Percentiles rank a stretch among this genome's conserved stretches.
phyloP scores from a whole-genome alignment of 2,113 vertebrate genomes.

The Phaetusa simplex region DNA sequence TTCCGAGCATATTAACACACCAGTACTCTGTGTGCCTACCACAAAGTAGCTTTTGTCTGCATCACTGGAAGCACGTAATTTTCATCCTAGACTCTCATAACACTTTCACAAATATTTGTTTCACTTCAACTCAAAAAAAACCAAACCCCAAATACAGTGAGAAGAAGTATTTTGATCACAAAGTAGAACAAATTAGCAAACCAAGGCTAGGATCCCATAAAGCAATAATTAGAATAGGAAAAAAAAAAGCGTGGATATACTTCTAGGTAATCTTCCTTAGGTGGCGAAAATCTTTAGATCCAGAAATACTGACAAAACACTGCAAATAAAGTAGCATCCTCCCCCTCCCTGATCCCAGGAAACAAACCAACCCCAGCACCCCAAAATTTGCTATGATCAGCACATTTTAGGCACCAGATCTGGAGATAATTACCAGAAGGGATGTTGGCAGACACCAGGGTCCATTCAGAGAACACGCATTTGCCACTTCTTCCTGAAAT shows the following conservation, averaged over 20 bases:
- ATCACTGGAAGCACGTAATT: neutral
- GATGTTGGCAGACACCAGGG: neutral
- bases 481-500: neutral
- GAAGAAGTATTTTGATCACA: neutral
- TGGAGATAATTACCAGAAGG: neutral
- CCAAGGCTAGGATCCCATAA: neutral
- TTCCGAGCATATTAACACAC: neutral
- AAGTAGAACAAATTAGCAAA: conserved; percentile 9
- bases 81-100: neutral
- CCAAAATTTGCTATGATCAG: neutral
- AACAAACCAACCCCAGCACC: neutral
- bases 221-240: neutral
- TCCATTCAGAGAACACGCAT: neutral
- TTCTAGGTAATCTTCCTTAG: neutral
- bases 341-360: neutral
- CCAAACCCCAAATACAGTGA: neutral
- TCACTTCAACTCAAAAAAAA: neutral
- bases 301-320: neutral
- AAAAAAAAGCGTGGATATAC: neutral
- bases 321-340: neutral
- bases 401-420: neutral
- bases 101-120: neutral
- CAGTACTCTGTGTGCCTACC: neutral
- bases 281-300: neutral
- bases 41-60: neutral